These are phyloP conservation scores for Zygothrica quintamaculata DNA, from an alignment of 2,888 invertebrate species.

Conservation along the genomic window DNA sequence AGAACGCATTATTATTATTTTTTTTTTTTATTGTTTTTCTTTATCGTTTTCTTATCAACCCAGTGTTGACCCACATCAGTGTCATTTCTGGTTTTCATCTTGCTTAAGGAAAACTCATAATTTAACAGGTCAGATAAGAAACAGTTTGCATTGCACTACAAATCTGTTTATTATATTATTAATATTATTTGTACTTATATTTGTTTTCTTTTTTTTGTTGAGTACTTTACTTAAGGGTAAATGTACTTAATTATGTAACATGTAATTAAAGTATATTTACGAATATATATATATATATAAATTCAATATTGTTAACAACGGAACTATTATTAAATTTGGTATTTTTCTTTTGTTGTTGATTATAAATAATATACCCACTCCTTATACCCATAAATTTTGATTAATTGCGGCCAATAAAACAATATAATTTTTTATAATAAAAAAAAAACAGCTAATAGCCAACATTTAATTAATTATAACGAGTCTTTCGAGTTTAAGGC, in stretches of 20 bases:
- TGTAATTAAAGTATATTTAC: conserved; percentile 32
- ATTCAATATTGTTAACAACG: conserved; percentile 33
- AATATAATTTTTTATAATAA: conserved; percentile 16
- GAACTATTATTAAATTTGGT: conserved; percentile 51
- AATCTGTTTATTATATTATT: too few relatives aligned
- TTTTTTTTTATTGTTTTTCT: too few relatives aligned
- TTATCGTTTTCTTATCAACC: too few relatives aligned
- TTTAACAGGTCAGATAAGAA: too few relatives aligned
- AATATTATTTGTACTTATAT: neutral
- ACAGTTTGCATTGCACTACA: too few relatives aligned
- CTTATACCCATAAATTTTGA: conserved; percentile 11
- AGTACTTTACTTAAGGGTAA: conserved; percentile 36
- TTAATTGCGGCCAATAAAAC: conserved; percentile 20
- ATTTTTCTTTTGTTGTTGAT: conserved; percentile 23
- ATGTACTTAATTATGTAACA: conserved; percentile 53
- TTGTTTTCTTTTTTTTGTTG: conserved; percentile 11
- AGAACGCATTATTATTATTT: neutral
- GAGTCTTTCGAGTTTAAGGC: conserved; percentile 33
- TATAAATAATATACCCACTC: conserved; percentile 7
- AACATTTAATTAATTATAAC: conserved; percentile 37
- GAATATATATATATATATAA: conserved; percentile 47
- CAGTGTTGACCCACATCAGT: too few relatives aligned
- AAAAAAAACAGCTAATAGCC: conserved; percentile 27
- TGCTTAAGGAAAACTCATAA: too few relatives aligned
- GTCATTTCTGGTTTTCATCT: too few relatives aligned